A percentile compares a stretch with the other conserved stretches of the same genome.
Evolutionary conservation across 1,140 invertebrate species (phyloP).

Genomic region (Drosophila elegans): DNA sequence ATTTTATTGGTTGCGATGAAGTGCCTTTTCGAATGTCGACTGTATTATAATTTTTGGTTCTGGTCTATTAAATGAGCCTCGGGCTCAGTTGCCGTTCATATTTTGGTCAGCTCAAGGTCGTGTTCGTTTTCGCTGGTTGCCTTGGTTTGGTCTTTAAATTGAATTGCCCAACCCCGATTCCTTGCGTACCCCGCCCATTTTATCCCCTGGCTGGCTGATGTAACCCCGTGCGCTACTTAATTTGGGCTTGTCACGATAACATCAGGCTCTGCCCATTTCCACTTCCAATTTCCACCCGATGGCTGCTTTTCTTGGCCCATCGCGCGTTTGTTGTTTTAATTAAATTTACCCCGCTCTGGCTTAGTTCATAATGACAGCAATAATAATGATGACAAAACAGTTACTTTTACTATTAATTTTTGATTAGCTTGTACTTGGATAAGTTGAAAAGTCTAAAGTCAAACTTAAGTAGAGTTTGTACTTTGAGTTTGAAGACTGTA

Average conservation of each 20-base stretch:
- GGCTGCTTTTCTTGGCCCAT: conserved; percentile 34
- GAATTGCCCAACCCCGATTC: conserved; percentile 37
- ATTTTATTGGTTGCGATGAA: background rate
- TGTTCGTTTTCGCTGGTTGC: conserved; percentile 27
- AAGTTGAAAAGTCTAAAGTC: conserved; percentile 16
- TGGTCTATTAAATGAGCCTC: conserved; percentile 20
- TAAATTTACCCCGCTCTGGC: conserved; percentile 55
- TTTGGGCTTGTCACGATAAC: conserved; percentile 80
- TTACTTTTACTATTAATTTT: conserved; percentile 34
- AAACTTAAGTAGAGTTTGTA: background rate
- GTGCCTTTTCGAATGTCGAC: background rate
- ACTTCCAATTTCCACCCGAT: conserved; percentile 18
- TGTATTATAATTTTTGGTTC: background rate
- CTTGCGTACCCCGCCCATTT: background rate
- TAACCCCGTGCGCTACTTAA: conserved; percentile 69
- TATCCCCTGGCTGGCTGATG: conserved; percentile 52
- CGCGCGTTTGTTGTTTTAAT: conserved; percentile 68
- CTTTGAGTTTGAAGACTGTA: background rate
- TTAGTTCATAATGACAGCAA: conserved; percentile 46
- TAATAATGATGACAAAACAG: conserved; percentile 58
- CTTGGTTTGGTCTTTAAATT: conserved; percentile 60
- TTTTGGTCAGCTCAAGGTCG: conserved; percentile 21
- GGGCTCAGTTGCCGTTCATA: conserved; percentile 20
- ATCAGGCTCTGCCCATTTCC: conserved; percentile 54
- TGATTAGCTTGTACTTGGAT: conserved; percentile 12